These are phyloP conservation scores for Hemibagrus guttatus DNA, from an alignment of 2,797 vertebrate genomes.

Conservation along the genomic window DNA sequence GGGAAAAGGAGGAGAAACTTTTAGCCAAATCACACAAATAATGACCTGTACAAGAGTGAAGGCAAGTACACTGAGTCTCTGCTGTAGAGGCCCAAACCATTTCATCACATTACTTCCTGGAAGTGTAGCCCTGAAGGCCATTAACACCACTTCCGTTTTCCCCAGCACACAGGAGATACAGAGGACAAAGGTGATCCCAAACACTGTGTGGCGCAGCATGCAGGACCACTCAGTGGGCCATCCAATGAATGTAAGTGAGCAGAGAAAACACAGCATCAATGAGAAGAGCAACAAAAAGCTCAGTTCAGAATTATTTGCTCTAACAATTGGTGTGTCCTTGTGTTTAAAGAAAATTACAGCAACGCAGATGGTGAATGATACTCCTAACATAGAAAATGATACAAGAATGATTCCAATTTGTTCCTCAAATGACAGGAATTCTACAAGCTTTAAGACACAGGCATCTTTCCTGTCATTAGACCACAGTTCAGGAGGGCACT, in stretches of 20 bases:
- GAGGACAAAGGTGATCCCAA: neutral
- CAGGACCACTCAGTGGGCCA: neutral
- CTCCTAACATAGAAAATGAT: conserved; percentile 68
- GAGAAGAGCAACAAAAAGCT: neutral
- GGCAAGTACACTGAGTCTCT: conserved; percentile 63
- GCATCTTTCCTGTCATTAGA: conserved; percentile 47
- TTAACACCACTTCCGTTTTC: conserved; percentile 8
- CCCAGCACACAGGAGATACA: conserved; percentile 2
- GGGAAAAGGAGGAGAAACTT: conserved; percentile 68
- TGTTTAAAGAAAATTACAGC: conserved; percentile 64
- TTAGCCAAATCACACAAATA: conserved; percentile 62
- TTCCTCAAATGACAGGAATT: conserved; percentile 69
- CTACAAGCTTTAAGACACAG: conserved; percentile 56
- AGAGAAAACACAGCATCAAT: neutral
- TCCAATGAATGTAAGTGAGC: neutral
- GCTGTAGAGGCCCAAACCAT: conserved; percentile 71
- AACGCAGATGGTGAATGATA: conserved; percentile 62
- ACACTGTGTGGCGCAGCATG: neutral
- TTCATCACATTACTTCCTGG: conserved; percentile 73
- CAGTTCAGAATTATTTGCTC: conserved; percentile 72
- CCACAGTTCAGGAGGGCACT: neutral
- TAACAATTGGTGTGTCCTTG: conserved; percentile 72
- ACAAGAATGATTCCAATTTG: conserved; percentile 34
- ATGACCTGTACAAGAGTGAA: conserved; percentile 12
- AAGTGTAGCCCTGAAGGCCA: conserved; percentile 22